phyloP scores from a whole-genome alignment of 2,113 vertebrate species.

The Amphilophus citrinellus region DNA sequence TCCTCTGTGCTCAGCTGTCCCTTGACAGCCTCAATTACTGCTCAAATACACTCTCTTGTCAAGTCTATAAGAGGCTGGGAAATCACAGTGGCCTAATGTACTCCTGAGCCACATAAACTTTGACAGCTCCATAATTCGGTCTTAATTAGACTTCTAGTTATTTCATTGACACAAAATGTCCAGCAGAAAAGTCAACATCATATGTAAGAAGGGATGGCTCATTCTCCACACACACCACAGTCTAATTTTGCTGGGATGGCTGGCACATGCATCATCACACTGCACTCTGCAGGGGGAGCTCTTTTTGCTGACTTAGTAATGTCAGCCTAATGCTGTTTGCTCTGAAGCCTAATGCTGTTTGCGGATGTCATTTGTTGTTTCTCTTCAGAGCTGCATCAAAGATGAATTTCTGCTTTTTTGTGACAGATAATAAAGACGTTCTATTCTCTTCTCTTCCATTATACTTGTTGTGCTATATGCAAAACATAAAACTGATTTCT shows the following conservation, averaged over 20 bases:
- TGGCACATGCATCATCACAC: background rate
- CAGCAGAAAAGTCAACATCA: background rate
- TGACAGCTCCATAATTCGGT: slow-evolving; percentile 57
- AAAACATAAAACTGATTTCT: background rate
- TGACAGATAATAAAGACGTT: background rate
- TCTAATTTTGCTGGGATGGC: background rate
- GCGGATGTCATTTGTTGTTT: background rate
- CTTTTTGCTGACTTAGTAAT: slow-evolving; percentile 20
- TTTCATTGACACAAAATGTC: slow-evolving; percentile 22
- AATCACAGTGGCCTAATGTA: slow-evolving; percentile 55
- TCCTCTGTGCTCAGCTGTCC: slow-evolving; percentile 36
- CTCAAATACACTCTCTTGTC: slow-evolving; percentile 57
- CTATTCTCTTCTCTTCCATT: background rate
- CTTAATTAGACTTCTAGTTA: slow-evolving; percentile 44
- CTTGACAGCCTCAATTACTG: slow-evolving; percentile 56
- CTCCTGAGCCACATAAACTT: slow-evolving; percentile 49
- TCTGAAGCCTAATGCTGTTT: background rate
- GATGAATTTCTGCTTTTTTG: background rate
- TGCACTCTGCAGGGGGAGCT: slow-evolving; percentile 55
- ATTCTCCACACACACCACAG: background rate
- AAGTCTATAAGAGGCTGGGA: slow-evolving; percentile 46
- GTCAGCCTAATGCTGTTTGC: background rate
- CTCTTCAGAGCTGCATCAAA: background rate
- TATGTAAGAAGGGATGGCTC: background rate
- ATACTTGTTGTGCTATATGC: background rate